Base-by-base conservation (phyloP, 2,888 invertebrate genomes). In the Catotricha subobsoleta region DNA sequence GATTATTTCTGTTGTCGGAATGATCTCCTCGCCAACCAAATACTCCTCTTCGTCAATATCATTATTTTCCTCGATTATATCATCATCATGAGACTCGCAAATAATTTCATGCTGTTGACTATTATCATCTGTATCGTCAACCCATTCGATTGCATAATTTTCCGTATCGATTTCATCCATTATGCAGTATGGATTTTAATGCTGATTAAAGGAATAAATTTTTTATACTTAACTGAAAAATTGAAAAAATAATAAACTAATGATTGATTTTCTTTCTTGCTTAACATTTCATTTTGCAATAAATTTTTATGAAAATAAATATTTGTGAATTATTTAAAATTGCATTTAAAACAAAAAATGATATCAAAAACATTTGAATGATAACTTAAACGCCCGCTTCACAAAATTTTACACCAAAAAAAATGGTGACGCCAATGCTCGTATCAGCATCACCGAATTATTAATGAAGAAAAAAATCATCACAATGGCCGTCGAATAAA, bases 1-100 rank as follows among this genome's bases (percentile, higher is more conserved):
- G 5, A 43, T 44, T 19, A 47, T 48, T 37, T 45, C 47, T 2
- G 43, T 37, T 5, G 43, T 39, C 6, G 46, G 44, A 12, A 49
- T 48, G 16, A 47, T 48, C 20, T 46, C 45, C 25, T 47, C 47
- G 19, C 46, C 48, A 7, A 50, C 47, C 25, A 35, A 43, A 38
- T 44, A 46, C 21, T 42, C 37, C 21, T 37, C 38, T 16, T 34
- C 28, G 8, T 41, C 37, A n/a, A 21, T 27, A 6, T 19, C 21
- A 8, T 42, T 37, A 31, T 37, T 20, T 2, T 27, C 30, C n/a
- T 42, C 42, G 18, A 31, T 38, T 9, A 42, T 31, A 15, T 38
- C 12, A 27, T 42, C 42, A 15, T 37, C 42, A 36, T 19, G 29
- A 16, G 36, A 36, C 23, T 31, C 31, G 8, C n/a, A 21, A 20